These are phyloP conservation scores for Epinephelus fuscoguttatus DNA, from an alignment of 2,113 vertebrate genomes.

Conservation along the genomic window DNA sequence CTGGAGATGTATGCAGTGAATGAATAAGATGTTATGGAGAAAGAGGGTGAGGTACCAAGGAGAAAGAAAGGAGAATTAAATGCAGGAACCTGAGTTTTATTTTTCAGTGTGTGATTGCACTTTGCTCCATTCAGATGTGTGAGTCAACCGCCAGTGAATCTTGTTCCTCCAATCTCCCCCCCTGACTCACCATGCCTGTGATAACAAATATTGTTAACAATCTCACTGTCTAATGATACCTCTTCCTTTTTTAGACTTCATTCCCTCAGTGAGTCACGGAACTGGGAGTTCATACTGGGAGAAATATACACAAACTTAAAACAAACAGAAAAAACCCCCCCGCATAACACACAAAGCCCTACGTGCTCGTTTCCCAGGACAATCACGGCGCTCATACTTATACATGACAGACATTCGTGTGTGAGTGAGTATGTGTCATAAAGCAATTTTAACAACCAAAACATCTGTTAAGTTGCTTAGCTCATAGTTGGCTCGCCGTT, in stretches of 20 bases:
- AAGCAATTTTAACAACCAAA: conserved; percentile 50
- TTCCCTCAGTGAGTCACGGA: conserved; percentile 39
- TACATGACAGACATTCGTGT: conserved; percentile 36
- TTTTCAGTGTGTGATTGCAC: conserved; percentile 7
- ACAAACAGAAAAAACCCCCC: background rate
- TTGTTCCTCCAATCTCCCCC: conserved; percentile 2
- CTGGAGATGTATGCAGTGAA: conserved; percentile 5
- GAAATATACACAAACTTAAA: conserved; percentile 30
- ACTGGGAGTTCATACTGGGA: conserved; percentile 13
- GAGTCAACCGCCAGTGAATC: conserved; percentile 25
- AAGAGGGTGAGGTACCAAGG: background rate
- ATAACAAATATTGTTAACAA: conserved; percentile 52
- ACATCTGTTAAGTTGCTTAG: conserved; percentile 68
- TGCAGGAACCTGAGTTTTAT: background rate
- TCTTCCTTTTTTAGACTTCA: conserved; percentile 8
- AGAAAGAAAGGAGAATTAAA: background rate
- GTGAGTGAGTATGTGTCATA: conserved; percentile 46
- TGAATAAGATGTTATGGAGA: conserved; percentile 5
- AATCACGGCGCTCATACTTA: conserved; percentile 13
- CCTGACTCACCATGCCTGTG: conserved; percentile 36
- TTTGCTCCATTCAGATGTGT: conserved; percentile 18
- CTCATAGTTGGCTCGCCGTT: conserved; percentile 49
- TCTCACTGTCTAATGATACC: conserved; percentile 34
- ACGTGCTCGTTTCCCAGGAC: conserved; percentile 20
- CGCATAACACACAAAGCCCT: conserved; percentile 14